phyloP scores from a whole-genome alignment of 2,113 vertebrate species.

The Hyperoodon ampullatus region DNA sequence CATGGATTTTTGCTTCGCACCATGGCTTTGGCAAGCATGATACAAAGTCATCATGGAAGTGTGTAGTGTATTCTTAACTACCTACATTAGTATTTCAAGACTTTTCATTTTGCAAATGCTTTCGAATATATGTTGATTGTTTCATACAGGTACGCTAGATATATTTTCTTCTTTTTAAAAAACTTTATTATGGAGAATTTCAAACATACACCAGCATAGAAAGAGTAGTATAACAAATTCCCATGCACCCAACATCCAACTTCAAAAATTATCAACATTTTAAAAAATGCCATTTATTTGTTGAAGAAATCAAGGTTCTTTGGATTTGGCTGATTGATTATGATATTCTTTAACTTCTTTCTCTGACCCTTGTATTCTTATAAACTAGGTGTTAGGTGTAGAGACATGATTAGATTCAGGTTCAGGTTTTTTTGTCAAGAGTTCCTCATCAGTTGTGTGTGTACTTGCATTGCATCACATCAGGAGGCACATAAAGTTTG shows the following conservation, averaged over 20 bases:
- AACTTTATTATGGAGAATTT: slow-evolving; percentile 29
- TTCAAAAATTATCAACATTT: not conserved
- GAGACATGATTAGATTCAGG: not conserved
- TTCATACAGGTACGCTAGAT: not conserved
- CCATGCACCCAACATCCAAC: not conserved
- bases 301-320: slow-evolving; percentile 14
- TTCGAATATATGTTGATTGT: not conserved
- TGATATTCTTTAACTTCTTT: not conserved
- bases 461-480: not conserved
- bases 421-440: not conserved
- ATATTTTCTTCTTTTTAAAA: not conserved
- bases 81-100: not conserved
- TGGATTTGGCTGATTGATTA: not conserved
- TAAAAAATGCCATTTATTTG: not conserved
- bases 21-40: not conserved
- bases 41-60: not conserved
- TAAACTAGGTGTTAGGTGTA: not conserved
- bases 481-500: not conserved
- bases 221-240: not conserved
- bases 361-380: not conserved
- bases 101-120: not conserved
- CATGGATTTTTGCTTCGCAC: not conserved
- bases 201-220: not conserved
- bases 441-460: not conserved
- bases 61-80: not conserved